A percentile compares a stretch with the other conserved stretches of the same genome.
Evolutionary conservation across 2,113 vertebrate genomes (phyloP).

Genomic region (Gallinago media): DNA sequence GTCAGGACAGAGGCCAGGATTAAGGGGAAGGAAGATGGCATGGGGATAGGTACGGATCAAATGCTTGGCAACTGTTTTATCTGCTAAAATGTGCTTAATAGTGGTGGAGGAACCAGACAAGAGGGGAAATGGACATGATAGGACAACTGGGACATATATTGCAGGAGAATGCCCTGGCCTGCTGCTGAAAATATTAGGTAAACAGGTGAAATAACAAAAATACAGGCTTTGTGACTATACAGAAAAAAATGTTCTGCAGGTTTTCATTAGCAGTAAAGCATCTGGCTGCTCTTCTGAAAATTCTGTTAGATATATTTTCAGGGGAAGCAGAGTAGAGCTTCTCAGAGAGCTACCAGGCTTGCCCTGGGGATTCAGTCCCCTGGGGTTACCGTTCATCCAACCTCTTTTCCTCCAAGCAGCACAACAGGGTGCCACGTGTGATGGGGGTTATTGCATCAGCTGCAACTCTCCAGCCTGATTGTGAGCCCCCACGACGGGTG

Average conservation of each 20-base stretch:
- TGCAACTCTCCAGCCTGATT: neutral
- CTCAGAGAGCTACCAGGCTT: neutral
- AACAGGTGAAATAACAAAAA: neutral
- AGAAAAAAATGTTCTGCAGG: neutral
- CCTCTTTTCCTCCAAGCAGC: neutral
- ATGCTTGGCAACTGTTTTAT: neutral
- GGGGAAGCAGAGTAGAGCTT: neutral
- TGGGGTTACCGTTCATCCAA: neutral
- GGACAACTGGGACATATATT: rapidly evolving
- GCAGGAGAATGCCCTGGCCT: neutral
- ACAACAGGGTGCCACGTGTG: rapidly evolving
- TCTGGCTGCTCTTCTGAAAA: neutral
- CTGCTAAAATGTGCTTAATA: neutral
- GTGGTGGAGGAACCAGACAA: neutral
- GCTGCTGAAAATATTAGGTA: neutral
- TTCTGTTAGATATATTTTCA: neutral
- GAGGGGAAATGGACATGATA: rapidly evolving
- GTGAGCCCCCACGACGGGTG: rapidly evolving
- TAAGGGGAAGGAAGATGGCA: neutral
- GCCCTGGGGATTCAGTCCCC: neutral
- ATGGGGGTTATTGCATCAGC: neutral
- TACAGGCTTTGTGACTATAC: neutral
- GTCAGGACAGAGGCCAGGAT: neutral
- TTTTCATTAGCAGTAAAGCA: neutral
- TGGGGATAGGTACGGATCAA: neutral